Percentiles rank a stretch among this genome's conserved stretches.
Conservation (phyloP, 2,888 invertebrate species). For the Noctua janthe region DNA sequence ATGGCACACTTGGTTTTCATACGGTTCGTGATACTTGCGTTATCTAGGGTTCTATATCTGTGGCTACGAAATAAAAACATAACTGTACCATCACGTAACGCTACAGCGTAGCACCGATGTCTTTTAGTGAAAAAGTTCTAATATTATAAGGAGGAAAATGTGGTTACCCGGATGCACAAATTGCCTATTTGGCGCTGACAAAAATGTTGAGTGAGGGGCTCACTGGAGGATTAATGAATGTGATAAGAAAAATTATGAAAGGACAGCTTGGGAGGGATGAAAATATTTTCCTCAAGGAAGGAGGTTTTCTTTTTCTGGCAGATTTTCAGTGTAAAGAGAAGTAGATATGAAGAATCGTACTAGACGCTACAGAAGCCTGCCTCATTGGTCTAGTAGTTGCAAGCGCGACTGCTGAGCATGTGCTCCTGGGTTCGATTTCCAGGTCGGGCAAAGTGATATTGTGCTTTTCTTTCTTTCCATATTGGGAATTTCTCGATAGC, state of each 20-base stretch:
- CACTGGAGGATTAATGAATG: conserved; percentile 52
- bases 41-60: too few relatives aligned
- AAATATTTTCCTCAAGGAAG: conserved; percentile 30
- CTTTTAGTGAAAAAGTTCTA: conserved; percentile 20
- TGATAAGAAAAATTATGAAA: conserved; percentile 55
- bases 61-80: background rate
- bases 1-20: too few relatives aligned
- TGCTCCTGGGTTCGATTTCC: background rate
- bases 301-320: conserved; percentile 14
- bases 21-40: too few relatives aligned
- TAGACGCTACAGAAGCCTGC: background rate
- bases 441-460: background rate
- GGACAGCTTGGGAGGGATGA: conserved; percentile 21
- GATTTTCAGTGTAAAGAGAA: background rate
- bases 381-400: background rate
- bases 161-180: conserved; percentile 54
- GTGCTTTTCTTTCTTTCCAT: too few relatives aligned
- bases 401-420: background rate
- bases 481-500: too few relatives aligned
- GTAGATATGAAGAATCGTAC: background rate
- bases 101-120: background rate
- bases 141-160: conserved; percentile 29
- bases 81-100: conserved; percentile 1
- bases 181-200: conserved; percentile 50
- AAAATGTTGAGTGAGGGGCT: conserved; percentile 47